Evolutionary conservation across 2,888 invertebrate genomes (phyloP).

Genomic region (Geotrupes spiniger): DNA sequence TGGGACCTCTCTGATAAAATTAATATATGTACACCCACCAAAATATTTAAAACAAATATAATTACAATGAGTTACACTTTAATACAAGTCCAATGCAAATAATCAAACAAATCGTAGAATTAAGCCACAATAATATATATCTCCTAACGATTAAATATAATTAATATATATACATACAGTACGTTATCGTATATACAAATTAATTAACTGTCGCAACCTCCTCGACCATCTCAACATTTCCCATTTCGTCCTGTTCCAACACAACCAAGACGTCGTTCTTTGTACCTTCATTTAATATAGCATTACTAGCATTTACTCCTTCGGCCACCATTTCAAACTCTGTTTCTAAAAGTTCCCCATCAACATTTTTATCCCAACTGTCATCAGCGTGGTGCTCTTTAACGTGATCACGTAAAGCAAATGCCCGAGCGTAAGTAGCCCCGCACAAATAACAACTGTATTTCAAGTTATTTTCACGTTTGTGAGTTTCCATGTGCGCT

Average conservation of each 20-base stretch:
- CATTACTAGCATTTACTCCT: slow-evolving; percentile 19
- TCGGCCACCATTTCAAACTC: slow-evolving; percentile 23
- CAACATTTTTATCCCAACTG: slow-evolving; percentile 8
- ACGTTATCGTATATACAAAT: neutral
- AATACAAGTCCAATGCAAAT: too few relatives aligned
- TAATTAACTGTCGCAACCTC: slow-evolving; percentile 13
- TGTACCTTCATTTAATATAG: slow-evolving; percentile 20
- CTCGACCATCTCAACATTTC: slow-evolving; percentile 26
- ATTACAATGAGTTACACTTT: too few relatives aligned
- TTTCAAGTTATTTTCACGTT: slow-evolving; percentile 66
- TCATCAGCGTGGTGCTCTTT: slow-evolving; percentile 58
- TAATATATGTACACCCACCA: too few relatives aligned
- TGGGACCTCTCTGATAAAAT: too few relatives aligned
- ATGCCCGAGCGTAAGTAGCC: slow-evolving; percentile 72
- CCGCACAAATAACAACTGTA: slow-evolving; percentile 70
- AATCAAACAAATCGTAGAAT: too few relatives aligned
- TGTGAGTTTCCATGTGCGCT: slow-evolving; percentile 72
- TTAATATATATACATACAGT: too few relatives aligned
- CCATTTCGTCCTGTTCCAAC: slow-evolving; percentile 18
- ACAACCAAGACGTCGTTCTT: slow-evolving; percentile 19
- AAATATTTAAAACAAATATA: too few relatives aligned
- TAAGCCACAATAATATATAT: too few relatives aligned
- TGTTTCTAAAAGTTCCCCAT: slow-evolving; percentile 16
- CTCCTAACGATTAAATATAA: too few relatives aligned
- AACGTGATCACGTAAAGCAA: slow-evolving; percentile 72